Percentiles rank a stretch among this genome's conserved stretches.
phyloP scores from a whole-genome alignment of 2,888 invertebrate genomes.

The Acanthoscelides obtectus region DNA sequence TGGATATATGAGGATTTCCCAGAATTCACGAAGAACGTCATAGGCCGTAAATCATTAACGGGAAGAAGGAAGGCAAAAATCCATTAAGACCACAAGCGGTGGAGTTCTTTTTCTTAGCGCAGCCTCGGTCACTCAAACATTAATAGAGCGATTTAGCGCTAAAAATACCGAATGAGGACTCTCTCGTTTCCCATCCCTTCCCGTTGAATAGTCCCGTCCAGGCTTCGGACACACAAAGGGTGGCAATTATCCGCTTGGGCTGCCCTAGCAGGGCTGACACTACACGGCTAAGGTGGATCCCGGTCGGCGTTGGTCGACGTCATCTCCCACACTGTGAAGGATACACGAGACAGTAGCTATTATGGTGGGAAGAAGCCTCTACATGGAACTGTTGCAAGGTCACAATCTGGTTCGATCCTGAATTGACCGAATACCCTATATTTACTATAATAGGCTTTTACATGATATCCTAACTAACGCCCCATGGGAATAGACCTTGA shows the following conservation, averaged over 20 bases:
- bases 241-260: neutral
- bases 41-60: neutral
- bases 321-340: neutral
- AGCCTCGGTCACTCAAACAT: slow-evolving; percentile 23
- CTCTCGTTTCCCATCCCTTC: neutral
- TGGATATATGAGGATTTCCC: no score
- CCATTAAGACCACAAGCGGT: neutral
- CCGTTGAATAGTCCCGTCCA: neutral
- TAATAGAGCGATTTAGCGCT: slow-evolving; percentile 26
- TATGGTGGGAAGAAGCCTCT: neutral
- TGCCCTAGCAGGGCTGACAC: neutral
- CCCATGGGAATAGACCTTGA: no score
- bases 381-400: neutral
- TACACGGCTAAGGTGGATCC: neutral
- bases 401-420: neutral
- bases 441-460: no score
- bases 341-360: neutral
- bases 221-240: neutral
- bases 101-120: neutral
- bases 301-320: neutral
- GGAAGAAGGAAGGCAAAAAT: neutral
- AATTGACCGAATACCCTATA: neutral
- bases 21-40: no score
- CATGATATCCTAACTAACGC: no score
- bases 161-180: slow-evolving; percentile 25